Evolutionary conservation across 37 sponge, comb jelly and placozoan species (phyloP).

Genomic region (Eunapius fragilis): DNA sequence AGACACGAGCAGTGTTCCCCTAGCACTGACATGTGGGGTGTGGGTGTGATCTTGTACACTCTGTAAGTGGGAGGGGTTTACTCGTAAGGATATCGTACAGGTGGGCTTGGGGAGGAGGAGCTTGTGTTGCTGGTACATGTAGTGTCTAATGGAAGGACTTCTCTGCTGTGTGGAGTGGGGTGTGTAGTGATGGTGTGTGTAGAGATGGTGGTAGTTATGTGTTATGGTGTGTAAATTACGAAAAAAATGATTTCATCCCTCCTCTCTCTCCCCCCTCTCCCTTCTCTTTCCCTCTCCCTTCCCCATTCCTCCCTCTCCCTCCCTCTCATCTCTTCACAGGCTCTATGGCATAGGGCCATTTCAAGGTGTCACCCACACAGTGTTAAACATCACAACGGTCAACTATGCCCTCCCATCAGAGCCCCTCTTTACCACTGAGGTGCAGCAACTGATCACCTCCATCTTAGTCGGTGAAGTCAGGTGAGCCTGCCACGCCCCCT

Average conservation of each 20-base stretch:
- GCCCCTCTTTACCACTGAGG: conserved; percentile 7
- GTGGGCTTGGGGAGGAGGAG: too few species aligned
- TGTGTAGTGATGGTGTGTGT: too few species aligned
- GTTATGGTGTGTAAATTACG: too few species aligned
- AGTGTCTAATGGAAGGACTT: too few species aligned
- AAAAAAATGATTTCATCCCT: too few species aligned
- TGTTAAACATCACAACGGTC: conserved; percentile 19
- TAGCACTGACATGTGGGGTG: conserved; percentile 47
- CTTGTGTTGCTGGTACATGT: too few species aligned
- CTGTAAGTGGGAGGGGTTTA: conserved; percentile 14
- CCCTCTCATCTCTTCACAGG: neutral
- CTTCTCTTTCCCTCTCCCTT: neutral
- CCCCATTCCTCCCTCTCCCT: neutral
- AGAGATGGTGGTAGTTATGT: too few species aligned
- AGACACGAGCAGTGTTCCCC: conserved; percentile 9
- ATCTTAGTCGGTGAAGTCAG: conserved; percentile 1
- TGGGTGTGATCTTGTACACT: conserved; percentile 32
- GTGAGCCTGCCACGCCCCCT: conserved; percentile 5
- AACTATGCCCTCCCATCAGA: conserved; percentile 10
- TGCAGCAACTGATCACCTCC: conserved; percentile 8
- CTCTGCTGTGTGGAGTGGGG: too few species aligned
- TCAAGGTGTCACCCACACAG: neutral
- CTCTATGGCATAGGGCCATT: conserved; percentile 40
- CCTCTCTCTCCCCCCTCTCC: too few species aligned
- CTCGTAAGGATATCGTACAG: neutral